phyloP scores from a whole-genome alignment of 2,888 invertebrate species.

The Lepidonotus clava region DNA sequence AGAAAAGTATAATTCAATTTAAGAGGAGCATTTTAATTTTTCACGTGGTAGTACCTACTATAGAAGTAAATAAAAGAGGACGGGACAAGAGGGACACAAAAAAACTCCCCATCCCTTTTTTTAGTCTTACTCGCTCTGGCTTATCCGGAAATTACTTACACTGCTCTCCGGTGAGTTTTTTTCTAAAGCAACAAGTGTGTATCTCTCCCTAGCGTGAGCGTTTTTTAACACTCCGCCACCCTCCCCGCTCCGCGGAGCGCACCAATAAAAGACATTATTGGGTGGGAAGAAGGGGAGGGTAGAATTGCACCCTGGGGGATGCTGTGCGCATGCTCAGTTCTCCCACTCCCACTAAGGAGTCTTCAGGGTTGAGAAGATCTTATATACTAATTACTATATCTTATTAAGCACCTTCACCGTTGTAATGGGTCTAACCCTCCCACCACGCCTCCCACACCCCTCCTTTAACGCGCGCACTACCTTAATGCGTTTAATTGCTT shows the following conservation, averaged over 20 bases:
- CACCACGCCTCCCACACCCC: not conserved
- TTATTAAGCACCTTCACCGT: constrained; percentile 1
- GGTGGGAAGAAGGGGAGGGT: not conserved
- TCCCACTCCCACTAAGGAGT: too few species aligned
- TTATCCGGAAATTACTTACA: constrained; percentile 38
- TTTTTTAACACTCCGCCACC: not conserved
- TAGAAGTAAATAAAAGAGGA: not conserved
- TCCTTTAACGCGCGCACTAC: not conserved
- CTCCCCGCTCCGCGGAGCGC: not conserved
- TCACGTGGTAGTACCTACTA: too few species aligned
- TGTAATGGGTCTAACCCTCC: not conserved
- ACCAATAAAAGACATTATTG: not conserved
- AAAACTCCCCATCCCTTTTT: not conserved
- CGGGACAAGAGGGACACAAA: not conserved
- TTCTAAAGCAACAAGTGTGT: constrained; percentile 25
- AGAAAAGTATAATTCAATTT: too few species aligned
- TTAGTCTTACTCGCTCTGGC: not conserved
- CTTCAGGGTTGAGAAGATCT: too few species aligned
- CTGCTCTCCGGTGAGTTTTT: not conserved
- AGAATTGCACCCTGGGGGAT: constrained; percentile 6
- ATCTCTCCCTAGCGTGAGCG: not conserved
- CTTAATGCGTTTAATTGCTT: constrained; percentile 16
- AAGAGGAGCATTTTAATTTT: too few species aligned
- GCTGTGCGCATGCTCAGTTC: too few species aligned
- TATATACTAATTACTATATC: constrained; percentile 23